Conservation (phyloP, 2,888 invertebrate genomes). For the Eilema sororculum region DNA sequence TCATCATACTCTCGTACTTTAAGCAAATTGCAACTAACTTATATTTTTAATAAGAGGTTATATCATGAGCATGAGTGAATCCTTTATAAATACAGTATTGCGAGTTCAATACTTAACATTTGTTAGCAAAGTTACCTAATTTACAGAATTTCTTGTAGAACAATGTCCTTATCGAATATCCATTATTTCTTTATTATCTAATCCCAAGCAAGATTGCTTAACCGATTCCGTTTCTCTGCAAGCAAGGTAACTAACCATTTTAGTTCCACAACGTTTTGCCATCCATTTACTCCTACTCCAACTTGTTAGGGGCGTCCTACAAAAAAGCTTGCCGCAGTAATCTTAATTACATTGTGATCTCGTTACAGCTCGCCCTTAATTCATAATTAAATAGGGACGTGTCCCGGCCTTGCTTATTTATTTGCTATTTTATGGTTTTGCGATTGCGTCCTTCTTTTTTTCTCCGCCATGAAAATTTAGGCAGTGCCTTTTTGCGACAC, state of each 20-base stretch:
- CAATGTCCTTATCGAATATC: constrained; percentile 17
- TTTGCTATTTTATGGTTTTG: constrained; percentile 82
- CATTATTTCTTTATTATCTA: constrained; percentile 34
- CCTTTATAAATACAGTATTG: not conserved
- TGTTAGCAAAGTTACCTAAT: not conserved
- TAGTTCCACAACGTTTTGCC: constrained; percentile 70
- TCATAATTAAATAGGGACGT: constrained; percentile 86
- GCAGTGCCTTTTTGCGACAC: constrained; percentile 73
- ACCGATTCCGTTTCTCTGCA: constrained; percentile 44
- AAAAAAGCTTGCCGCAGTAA: constrained; percentile 82
- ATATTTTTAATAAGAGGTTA: not conserved
- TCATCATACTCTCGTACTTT: no score
- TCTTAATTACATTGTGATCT: constrained; percentile 87
- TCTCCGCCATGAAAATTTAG: constrained; percentile 70
- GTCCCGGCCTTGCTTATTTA: constrained; percentile 81
- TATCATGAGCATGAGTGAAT: not conserved
- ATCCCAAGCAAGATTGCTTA: constrained; percentile 40
- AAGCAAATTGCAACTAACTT: not conserved
- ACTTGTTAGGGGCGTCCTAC: constrained; percentile 72
- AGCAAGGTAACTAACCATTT: constrained; percentile 62
- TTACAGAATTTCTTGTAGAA: not conserved
- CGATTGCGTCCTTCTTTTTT: constrained; percentile 73
- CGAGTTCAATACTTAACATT: not conserved
- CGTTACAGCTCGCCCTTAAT: constrained; percentile 83
- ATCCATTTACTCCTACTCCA: constrained; percentile 77